Conservation (phyloP, 2,113 vertebrate species). For the Pycnonotus jocosus region DNA sequence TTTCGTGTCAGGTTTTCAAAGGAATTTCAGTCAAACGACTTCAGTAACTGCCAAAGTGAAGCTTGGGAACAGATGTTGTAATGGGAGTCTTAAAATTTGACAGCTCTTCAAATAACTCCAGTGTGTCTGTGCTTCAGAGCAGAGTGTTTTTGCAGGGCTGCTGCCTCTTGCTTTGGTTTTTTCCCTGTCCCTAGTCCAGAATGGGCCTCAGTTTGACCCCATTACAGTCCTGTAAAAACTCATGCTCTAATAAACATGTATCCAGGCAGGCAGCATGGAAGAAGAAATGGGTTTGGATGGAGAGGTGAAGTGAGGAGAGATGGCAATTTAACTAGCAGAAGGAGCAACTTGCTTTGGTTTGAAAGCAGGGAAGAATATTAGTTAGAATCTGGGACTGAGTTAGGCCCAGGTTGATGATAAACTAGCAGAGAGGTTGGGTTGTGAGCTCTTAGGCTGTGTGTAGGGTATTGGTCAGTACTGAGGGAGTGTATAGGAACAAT, state of each 20-base stretch:
- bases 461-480: neutral
- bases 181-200: neutral
- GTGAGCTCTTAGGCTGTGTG: neutral
- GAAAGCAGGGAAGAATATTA: neutral
- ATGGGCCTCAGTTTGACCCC: neutral
- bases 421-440: neutral
- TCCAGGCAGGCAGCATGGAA: neutral
- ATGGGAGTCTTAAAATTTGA: conserved; percentile 18
- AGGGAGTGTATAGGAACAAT: neutral
- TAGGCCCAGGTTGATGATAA: neutral
- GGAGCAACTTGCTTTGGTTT: neutral
- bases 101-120: conserved; percentile 4
- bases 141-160: neutral
- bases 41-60: conserved; percentile 7
- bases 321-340: neutral
- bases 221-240: neutral
- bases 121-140: neutral
- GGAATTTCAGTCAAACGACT: neutral
- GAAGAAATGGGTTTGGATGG: neutral
- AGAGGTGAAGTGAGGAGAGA: neutral
- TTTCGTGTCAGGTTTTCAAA: conserved; percentile 33
- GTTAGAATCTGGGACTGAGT: neutral
- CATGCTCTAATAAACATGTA: conserved; percentile 13
- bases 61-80: conserved; percentile 30
- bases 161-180: neutral